These are phyloP conservation scores for Ophthalmolycus amberensis DNA, from an alignment of 2,113 vertebrate species.

Conservation along the genomic window DNA sequence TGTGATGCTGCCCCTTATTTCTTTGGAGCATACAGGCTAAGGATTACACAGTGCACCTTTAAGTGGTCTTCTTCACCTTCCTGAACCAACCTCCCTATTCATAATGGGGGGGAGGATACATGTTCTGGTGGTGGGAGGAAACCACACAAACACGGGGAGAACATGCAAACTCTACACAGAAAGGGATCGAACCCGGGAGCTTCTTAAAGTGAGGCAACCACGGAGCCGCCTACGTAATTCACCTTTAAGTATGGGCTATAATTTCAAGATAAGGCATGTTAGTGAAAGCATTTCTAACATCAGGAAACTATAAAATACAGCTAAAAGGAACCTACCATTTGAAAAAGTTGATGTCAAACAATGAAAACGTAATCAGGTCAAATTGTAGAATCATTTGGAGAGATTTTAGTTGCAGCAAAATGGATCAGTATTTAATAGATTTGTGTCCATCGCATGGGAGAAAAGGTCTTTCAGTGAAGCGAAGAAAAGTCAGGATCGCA, in stretches of 20 bases:
- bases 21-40: not conserved
- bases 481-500: conserved; percentile 60
- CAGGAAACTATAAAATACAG: conserved; percentile 9
- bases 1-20: not conserved
- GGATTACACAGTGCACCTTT: not conserved
- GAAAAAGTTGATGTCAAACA: not conserved
- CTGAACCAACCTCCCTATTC: not conserved
- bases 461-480: conserved; percentile 19
- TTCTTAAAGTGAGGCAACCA: too few species aligned
- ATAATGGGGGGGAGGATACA: not conserved
- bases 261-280: conserved; percentile 9
- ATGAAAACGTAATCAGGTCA: not conserved
- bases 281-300: not conserved
- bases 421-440: not conserved
- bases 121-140: not conserved
- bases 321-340: not conserved
- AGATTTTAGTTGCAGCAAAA: not conserved
- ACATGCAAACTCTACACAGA: too few species aligned
- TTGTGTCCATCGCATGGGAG: not conserved
- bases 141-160: not conserved
- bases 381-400: not conserved
- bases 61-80: not conserved
- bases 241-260: conserved; percentile 1
- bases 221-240: not conserved
- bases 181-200: too few species aligned